Evolutionary conservation across 2,113 vertebrate species (phyloP).

Genomic region (Atlantisia rogersi): DNA sequence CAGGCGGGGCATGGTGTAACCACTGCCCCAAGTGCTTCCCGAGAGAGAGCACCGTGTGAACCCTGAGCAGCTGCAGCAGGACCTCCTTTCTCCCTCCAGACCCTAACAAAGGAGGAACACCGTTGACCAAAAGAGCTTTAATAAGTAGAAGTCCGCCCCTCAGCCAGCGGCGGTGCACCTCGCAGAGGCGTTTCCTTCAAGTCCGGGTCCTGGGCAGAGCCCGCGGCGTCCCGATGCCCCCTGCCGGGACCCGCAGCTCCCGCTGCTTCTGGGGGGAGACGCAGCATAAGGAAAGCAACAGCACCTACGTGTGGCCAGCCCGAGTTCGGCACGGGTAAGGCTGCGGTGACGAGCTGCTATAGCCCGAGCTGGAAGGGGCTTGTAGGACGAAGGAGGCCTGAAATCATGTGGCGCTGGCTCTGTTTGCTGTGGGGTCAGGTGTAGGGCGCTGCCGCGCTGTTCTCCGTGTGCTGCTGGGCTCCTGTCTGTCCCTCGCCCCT

Average conservation of each 20-base stretch:
- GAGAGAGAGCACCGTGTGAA: background rate
- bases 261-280: background rate
- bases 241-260: background rate
- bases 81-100: background rate
- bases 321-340: fast-evolving
- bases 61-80: background rate
- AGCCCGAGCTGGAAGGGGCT: fast-evolving
- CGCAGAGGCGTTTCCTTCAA: fast-evolving
- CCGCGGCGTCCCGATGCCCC: constrained; percentile 24
- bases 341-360: fast-evolving
- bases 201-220: fast-evolving
- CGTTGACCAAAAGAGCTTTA: fast-evolving
- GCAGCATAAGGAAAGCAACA: background rate
- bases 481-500: fast-evolving
- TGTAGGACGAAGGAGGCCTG: fast-evolving
- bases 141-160: background rate
- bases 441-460: fast-evolving
- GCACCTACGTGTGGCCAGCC: background rate
- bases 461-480: background rate
- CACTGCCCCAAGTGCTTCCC: fast-evolving
- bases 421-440: fast-evolving
- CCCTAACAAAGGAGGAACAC: background rate
- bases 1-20: background rate
- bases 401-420: fast-evolving
- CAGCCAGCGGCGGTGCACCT: fast-evolving